Conservation (phyloP, 2,797 vertebrate genomes). For the Sparidentex hasta region DNA sequence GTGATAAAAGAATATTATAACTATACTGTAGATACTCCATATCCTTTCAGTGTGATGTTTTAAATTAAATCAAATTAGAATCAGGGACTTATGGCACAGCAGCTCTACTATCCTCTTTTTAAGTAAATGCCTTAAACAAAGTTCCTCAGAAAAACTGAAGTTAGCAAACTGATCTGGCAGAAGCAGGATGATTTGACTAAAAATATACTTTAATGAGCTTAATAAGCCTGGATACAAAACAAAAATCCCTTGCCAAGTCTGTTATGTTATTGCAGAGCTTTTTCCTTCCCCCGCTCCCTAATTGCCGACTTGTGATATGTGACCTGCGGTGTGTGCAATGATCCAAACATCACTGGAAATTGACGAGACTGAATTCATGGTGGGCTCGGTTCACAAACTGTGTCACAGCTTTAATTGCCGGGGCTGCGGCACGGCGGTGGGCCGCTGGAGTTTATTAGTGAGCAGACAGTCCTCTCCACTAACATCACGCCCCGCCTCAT, state of each 20-base stretch:
- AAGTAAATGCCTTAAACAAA: not conserved
- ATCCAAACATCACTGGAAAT: constrained; percentile 64
- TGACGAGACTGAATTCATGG: constrained; percentile 55
- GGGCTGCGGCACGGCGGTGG: constrained; percentile 11
- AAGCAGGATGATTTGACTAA: constrained; percentile 13
- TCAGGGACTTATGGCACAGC: not conserved
- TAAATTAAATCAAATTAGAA: not conserved
- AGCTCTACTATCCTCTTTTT: not conserved
- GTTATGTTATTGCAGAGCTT: constrained; percentile 16
- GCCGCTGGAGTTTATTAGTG: constrained; percentile 14
- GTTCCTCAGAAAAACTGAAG: not conserved
- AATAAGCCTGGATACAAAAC: constrained; percentile 36
- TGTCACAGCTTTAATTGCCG: constrained; percentile 59
- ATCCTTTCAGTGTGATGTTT: not conserved
- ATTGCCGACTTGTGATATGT: constrained; percentile 56
- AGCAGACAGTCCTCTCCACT: not conserved
- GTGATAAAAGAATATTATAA: no score
- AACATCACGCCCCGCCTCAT: not conserved
- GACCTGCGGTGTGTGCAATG: constrained; percentile 51
- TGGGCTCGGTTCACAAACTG: constrained; percentile 18
- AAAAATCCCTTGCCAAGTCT: constrained; percentile 22
- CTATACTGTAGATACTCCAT: no score
- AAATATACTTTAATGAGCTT: constrained; percentile 39
- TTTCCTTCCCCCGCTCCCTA: constrained; percentile 37
- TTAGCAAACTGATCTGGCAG: not conserved